Evolutionary conservation across 2,888 invertebrate species (phyloP), one percentile per base, ranked within the genome.

Genomic region (Cacoxenus indagator): DNA sequence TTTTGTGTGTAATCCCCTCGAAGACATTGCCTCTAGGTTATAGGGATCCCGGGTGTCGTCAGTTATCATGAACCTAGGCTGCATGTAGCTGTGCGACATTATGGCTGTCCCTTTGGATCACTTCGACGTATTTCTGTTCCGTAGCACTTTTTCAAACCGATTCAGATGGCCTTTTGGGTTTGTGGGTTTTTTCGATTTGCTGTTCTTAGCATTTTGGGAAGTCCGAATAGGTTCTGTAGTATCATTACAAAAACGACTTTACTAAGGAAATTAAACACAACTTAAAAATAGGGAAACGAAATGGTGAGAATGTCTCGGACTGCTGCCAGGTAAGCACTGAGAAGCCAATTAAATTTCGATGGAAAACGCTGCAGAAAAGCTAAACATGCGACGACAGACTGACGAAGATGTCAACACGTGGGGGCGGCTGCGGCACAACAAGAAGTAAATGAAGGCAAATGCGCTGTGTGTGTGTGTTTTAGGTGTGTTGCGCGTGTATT

Each of bases 11-110:
- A n/a, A n/a, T n/a, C n/a, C n/a, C n/a, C n/a, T n/a, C n/a, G n/a
- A n/a, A 37, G 14, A 1, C 3, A 22, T 17, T 31, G 45, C 31
- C 6, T 57, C 37, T 70, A 79, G 57, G 19, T 81, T 72, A 65
- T 79, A 82, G 2, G 83, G 82, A 73, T 83, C 79, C 1, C 67
- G 62, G 26, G 76, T 73, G 57, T 82, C 75, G 59, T 81, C 80
- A 24, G 82, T 79, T 57, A 81, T 83, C 73, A 75, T 71, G 29
- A 81, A 82, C 4, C 73, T 76, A 59, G 80, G 80, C 54, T 78
- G 81, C 4, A 64, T 71, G 45, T 80, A 80, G 2, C 70, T 75
- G 4, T 72, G 43, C 24, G 79, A 78, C 79, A 80, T 80, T 70
- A 65, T 54, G 8, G 14, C 67, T 17, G n/a, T 19, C 46, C 11